phyloP scores from a whole-genome alignment of 2,113 vertebrate genomes.

The Notothenia coriiceps region DNA sequence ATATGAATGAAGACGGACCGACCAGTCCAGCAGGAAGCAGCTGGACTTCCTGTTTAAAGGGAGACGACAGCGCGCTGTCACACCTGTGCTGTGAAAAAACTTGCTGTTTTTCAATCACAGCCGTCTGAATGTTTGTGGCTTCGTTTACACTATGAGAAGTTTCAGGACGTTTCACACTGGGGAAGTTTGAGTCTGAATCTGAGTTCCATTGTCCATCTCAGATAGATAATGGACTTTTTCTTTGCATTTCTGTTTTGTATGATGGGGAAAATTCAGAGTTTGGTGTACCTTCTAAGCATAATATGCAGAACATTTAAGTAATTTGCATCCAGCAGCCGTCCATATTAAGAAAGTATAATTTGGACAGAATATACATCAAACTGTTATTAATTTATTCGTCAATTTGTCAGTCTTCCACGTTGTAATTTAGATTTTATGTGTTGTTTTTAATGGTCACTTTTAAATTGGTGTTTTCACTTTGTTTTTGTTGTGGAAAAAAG shows the following conservation, averaged over 20 bases:
- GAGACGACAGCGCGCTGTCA: not conserved
- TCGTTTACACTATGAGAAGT: constrained; percentile 19
- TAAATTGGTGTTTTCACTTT: not conserved
- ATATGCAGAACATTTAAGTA: no score
- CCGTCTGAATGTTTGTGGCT: constrained; percentile 27
- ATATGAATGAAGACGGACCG: constrained; percentile 10
- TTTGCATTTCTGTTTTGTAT: not conserved
- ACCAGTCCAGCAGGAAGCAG: not conserved
- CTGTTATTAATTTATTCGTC: not conserved
- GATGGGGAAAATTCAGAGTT: not conserved
- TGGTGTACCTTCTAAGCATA: not conserved
- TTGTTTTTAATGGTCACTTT: not conserved
- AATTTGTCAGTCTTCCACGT: not conserved
- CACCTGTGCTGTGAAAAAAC: constrained; percentile 42
- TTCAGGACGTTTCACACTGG: constrained; percentile 19
- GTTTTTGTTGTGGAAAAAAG: not conserved
- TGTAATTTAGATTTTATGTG: not conserved
- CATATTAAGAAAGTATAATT: not conserved
- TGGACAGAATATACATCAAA: not conserved
- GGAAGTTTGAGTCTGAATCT: constrained; percentile 14
- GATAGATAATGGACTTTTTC: accelerated
- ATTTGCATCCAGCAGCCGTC: not conserved
- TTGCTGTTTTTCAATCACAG: constrained; percentile 21
- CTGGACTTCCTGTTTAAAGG: constrained; percentile 7
- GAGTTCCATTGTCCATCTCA: not conserved